Base-by-base conservation (phyloP, 2,797 vertebrate species). In the Argentina silus region DNA sequence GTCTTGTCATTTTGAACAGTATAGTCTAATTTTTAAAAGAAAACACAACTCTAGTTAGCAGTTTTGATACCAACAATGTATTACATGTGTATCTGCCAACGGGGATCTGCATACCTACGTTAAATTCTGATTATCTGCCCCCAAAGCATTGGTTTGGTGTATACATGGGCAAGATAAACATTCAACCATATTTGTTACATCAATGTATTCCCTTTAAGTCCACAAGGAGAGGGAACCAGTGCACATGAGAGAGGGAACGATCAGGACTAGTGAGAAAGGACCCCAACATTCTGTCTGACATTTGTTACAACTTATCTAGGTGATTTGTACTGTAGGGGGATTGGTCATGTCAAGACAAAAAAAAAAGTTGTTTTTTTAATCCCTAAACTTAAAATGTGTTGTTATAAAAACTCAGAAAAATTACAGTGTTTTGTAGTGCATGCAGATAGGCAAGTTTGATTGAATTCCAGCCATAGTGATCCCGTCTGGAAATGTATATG, bases 221-320 rank as follows among this genome's bases (percentile, higher is more conserved):
- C n/a, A n/a, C n/a, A n/a, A n/a, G n/a, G n/a, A n/a, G n/a, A n/a
- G 27, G 27, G 27, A 36, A 36, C 27, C 27, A 36, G 27, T 36
- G 27, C 27, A 36, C 27, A 36, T 36, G 27, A 36, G 27, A 36
- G 27, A 36, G 27, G 4, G 27, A 36, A 36, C 27, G 4, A 36
- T 36, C 27, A 36, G 15, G 59, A 10, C 56, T 60, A 12, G 14
- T 12, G 27, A 61, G 59, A 61, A 7, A 2, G 21, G 57, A 10
- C 56, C n/a, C n/a, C n/a, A n/a, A n/a, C n/a, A n/a, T n/a, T n/a
- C 57, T 60, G 57, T 21, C 21, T 1, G 27, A 36, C 27, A 36
- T 36, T 36, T 60, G 57, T 59, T 59, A 27, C 56, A 60, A 36
- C 57, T 60, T 23, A 60, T 61, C 27, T 27, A 61, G 59, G 59